These are phyloP conservation scores for Xiphophorus couchianus DNA, from an alignment of 2,113 vertebrate genomes.

Conservation along the genomic window DNA sequence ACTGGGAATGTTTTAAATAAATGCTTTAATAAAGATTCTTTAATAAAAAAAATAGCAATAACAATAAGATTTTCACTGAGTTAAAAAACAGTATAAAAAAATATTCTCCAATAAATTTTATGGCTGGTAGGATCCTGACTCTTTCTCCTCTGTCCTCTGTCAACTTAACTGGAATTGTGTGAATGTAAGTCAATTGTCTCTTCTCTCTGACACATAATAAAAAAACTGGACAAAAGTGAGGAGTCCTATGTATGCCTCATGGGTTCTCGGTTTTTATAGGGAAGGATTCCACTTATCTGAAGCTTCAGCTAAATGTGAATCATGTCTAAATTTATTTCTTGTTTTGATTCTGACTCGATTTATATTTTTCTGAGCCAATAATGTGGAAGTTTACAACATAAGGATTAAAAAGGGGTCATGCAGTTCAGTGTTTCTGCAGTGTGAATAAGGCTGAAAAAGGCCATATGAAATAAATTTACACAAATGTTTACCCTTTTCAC, in stretches of 20 bases:
- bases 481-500: too few species aligned
- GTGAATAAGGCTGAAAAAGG: background rate
- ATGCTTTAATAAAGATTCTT: background rate
- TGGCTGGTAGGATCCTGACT: background rate
- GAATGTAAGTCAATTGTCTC: background rate
- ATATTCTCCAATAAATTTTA: background rate
- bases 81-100: background rate
- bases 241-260: background rate
- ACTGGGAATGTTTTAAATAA: background rate
- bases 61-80: background rate
- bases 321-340: background rate
- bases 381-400: background rate
- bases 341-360: background rate
- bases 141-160: background rate
- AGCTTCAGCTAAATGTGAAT: background rate
- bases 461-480: background rate
- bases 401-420: background rate
- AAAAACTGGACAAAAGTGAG: background rate
- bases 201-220: background rate
- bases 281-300: background rate
- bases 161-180: background rate
- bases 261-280: background rate
- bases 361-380: background rate
- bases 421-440: background rate
- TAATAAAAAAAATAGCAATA: background rate